A percentile compares a stretch with the other conserved stretches of the same genome.
Evolutionary conservation across 2,113 vertebrate species (phyloP).

Genomic region (Prunella fulvescens): DNA sequence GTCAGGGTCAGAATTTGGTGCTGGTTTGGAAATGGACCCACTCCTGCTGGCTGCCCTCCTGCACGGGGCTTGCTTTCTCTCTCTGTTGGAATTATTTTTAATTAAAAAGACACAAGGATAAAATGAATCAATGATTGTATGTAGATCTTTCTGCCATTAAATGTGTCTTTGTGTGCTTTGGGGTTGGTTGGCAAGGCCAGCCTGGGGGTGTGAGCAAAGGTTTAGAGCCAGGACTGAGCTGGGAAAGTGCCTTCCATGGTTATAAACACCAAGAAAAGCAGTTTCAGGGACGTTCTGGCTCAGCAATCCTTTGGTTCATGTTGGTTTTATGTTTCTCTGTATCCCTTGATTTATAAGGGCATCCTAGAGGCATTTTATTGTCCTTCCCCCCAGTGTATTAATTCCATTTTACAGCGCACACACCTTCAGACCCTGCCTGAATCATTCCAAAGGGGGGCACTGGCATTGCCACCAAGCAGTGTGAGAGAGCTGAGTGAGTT

Average conservation of each 20-base stretch:
- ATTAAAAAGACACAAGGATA: not conserved
- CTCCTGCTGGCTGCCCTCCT: not conserved
- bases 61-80: not conserved
- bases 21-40: not conserved
- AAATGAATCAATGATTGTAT: not conserved
- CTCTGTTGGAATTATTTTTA: not conserved
- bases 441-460: not conserved
- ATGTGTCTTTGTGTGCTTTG: not conserved
- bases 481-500: not conserved
- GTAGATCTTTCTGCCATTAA: not conserved
- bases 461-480: rapidly evolving
- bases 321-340: not conserved
- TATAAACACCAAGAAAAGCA: not conserved
- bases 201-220: not conserved
- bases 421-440: not conserved
- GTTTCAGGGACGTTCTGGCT: not conserved
- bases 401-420: not conserved
- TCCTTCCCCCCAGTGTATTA: not conserved
- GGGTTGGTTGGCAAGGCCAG: not conserved
- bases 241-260: not conserved
- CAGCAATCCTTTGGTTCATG: not conserved
- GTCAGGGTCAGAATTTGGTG: not conserved
- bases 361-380: not conserved
- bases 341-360: not conserved
- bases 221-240: not conserved